Evolutionary conservation across 2,113 vertebrate genomes (phyloP).

Genomic region (Panurus biarmicus): DNA sequence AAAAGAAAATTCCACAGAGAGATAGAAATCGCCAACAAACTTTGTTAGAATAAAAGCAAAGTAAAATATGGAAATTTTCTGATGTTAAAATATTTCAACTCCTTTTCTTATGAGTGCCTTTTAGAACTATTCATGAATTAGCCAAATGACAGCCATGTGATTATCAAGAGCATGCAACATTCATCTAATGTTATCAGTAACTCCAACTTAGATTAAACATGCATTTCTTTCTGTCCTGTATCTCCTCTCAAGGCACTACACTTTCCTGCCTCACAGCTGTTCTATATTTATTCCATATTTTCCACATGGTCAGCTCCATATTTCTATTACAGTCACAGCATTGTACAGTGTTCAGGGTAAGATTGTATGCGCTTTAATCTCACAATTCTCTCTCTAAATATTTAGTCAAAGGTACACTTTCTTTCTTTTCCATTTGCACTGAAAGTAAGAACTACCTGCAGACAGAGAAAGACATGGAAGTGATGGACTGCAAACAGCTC

Average conservation of each 20-base stretch:
- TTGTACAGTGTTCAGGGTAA: not conserved
- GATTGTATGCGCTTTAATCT: not conserved
- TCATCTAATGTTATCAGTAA: not conserved
- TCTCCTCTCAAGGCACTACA: not conserved
- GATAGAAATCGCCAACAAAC: not conserved
- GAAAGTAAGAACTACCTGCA: not conserved
- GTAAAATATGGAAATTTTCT: not conserved
- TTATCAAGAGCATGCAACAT: not conserved
- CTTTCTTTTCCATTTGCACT: not conserved
- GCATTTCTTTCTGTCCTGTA: not conserved
- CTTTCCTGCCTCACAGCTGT: not conserved
- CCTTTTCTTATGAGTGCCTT: not conserved
- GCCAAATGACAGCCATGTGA: not conserved
- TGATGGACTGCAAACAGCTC: not conserved
- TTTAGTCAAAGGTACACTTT: not conserved
- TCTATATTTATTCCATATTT: not conserved
- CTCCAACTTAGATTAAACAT: not conserved
- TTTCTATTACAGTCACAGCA: not conserved
- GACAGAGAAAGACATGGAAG: not conserved
- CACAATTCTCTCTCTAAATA: not conserved
- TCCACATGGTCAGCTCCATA: not conserved
- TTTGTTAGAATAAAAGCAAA: not conserved
- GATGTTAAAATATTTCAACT: not conserved
- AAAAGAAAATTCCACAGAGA: not conserved
- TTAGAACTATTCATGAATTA: not conserved